phyloP scores from a whole-genome alignment of 2,113 vertebrate species.

The Hyla sarda region DNA sequence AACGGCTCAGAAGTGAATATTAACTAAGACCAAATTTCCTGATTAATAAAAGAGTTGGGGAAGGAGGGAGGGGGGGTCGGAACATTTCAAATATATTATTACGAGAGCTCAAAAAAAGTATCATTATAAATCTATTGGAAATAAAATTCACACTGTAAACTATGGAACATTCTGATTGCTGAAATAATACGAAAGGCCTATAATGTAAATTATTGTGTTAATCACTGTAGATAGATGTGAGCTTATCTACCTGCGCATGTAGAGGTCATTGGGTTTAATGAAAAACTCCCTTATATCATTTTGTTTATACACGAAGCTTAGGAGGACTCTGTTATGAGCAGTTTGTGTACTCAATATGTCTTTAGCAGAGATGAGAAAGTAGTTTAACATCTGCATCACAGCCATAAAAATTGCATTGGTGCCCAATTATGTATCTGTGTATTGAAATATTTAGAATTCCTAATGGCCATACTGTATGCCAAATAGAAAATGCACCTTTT shows the following conservation, averaged over 20 bases:
- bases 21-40: conserved; percentile 3
- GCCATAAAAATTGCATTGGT: too few relatives aligned
- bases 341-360: too few relatives aligned
- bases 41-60: conserved; percentile 15
- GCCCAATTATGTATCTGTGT: too few relatives aligned
- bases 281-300: background rate
- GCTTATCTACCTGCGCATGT: background rate
- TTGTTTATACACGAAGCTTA: too few relatives aligned
- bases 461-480: too few relatives aligned
- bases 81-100: background rate
- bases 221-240: background rate
- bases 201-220: background rate
- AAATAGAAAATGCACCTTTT: too few relatives aligned
- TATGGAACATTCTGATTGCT: background rate
- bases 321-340: too few relatives aligned
- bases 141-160: background rate
- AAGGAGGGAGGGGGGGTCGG: background rate
- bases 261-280: background rate
- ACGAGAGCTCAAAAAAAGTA: background rate
- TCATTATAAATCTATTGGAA: background rate
- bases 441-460: too few relatives aligned
- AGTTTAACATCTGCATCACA: too few relatives aligned
- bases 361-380: too few relatives aligned
- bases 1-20: background rate
- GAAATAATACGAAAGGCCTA: background rate